Evolutionary conservation across 2,113 vertebrate species (phyloP), one percentile per base, ranked within the genome.

Genomic region (Sphyrna mokarran): DNA sequence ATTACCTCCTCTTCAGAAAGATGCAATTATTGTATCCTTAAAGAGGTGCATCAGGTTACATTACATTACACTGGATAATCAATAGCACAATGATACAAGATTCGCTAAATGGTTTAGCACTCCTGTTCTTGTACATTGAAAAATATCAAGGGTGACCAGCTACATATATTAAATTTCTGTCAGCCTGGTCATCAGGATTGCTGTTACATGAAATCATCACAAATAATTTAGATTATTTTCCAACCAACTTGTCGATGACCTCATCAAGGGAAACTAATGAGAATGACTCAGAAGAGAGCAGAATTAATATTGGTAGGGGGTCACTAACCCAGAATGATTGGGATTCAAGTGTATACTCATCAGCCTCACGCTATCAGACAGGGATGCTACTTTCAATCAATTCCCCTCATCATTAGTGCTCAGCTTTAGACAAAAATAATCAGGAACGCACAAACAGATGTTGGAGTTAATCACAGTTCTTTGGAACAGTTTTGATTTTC

Each of bases 241-340:
- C 54, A 16, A 14, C 54, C 54, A 33, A 37, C 33, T 37, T 66
- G 11, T 66, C 58, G 6, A 20, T 93, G 89, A 66, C 89, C 89
- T 93, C 89, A 37, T 66, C 16, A 66, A 58, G 58, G 6, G 33
- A 37, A 66, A 54, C 48, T 54, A 93, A 93, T 66, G 89, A 93
- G 29, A 5, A 22, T 66, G 33, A 20, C 89, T 68, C 33, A 8
- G 33, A 37, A 37, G 10, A 66, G 58, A 22, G 14, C n/a, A 68
- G 61, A 66, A 66, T 93, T 93, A 93, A 93, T 93, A 93, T 93
- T 93, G 61, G 58, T 91, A n/a, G 61, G 37, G n/a, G 66, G 61
- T 93, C 58, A 93, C 66, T 68, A 93, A 66, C 63, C 61, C 61
- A 93, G 89, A 68, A 93, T 63, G 61, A 93, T 68, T 93, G 61